Evolutionary conservation across 2,113 vertebrate species (phyloP).

Genomic region (Mola mola): DNA sequence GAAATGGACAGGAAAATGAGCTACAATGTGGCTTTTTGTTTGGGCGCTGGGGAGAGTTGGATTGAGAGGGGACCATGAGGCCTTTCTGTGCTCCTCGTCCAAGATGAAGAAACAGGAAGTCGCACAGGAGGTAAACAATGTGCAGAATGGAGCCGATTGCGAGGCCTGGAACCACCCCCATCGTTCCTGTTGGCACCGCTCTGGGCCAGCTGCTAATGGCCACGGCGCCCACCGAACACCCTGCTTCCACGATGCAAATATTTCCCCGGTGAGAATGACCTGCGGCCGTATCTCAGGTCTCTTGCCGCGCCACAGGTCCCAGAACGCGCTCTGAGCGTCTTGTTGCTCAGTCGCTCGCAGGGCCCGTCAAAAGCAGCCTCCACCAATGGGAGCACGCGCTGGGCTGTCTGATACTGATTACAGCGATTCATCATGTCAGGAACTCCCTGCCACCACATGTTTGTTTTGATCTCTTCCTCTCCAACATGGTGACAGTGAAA

Average conservation of each 20-base stretch:
- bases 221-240: constrained; percentile 44
- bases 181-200: constrained; percentile 75
- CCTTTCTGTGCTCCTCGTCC: constrained; percentile 82
- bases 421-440: constrained; percentile 75
- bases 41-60: constrained; percentile 67
- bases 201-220: constrained; percentile 73
- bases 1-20: constrained; percentile 79
- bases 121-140: constrained; percentile 82
- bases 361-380: constrained; percentile 52
- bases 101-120: constrained; percentile 84
- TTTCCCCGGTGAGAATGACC: constrained; percentile 25
- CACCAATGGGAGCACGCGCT: constrained; percentile 52
- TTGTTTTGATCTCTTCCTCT: constrained; percentile 82
- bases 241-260: constrained; percentile 35
- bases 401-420: constrained; percentile 69
- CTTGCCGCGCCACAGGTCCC: constrained; percentile 43
- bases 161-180: constrained; percentile 63
- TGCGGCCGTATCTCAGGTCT: constrained; percentile 15
- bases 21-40: constrained; percentile 83
- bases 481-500: constrained; percentile 78
- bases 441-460: constrained; percentile 74
- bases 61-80: constrained; percentile 73
- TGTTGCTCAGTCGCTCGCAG: constrained; percentile 38
- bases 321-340: constrained; percentile 34
- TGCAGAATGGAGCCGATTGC: constrained; percentile 71